Conservation (phyloP, 1,140 invertebrate species). For the Caenorhabditis inopinata region DNA sequence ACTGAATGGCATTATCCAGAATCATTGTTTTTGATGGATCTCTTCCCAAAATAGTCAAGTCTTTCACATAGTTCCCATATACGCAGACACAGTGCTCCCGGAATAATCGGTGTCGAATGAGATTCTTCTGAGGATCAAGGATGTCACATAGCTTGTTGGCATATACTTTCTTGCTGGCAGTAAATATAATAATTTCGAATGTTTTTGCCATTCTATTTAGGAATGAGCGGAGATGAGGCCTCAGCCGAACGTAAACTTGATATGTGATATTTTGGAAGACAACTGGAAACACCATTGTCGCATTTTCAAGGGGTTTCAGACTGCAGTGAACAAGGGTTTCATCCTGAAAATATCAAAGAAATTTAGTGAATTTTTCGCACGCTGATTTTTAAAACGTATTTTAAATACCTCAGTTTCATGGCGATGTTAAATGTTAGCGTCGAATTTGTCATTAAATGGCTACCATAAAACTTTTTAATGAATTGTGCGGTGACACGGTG, state of each 20-base stretch:
- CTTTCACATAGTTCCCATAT: constrained; percentile 94
- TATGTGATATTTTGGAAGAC: constrained; percentile 85
- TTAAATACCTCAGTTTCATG: no score
- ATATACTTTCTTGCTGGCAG: constrained; percentile 91
- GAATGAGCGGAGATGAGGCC: constrained; percentile 88
- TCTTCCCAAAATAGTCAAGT: constrained; percentile 85
- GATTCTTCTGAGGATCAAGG: constrained; percentile 81
- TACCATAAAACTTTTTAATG: no score
- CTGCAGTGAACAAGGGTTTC: constrained; percentile 95
- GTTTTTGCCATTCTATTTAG: constrained; percentile 82
- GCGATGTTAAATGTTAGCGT: no score
- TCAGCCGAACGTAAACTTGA: constrained; percentile 84
- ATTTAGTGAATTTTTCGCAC: no score
- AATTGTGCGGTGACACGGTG: no score
- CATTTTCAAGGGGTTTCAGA: constrained; percentile 84
- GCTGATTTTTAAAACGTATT: no score
- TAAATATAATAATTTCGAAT: constrained; percentile 94
- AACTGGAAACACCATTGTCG: constrained; percentile 88
- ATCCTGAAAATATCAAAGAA: constrained; percentile 72
- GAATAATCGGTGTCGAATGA: constrained; percentile 81
- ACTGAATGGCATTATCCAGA: constrained; percentile 87
- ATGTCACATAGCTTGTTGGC: constrained; percentile 88
- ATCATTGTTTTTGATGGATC: constrained; percentile 89
- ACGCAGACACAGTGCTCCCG: constrained; percentile 91
- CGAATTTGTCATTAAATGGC: no score